Conservation (phyloP, 2,797 vertebrate species). For the Syndactyla subalaris region DNA sequence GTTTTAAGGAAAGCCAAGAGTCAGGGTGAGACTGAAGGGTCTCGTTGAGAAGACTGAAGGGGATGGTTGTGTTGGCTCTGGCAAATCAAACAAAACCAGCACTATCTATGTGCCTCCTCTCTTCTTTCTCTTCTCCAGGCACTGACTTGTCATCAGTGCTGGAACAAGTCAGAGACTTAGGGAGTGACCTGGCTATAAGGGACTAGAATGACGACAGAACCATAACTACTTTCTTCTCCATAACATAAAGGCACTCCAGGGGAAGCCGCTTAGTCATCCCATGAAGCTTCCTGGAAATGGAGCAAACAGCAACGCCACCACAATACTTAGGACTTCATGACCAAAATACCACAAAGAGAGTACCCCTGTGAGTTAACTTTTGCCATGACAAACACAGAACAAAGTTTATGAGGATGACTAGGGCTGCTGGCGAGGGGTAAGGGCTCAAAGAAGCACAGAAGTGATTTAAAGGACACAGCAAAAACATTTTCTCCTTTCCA, state of each 20-base stretch:
- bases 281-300: neutral
- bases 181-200: neutral
- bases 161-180: neutral
- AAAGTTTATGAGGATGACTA: neutral
- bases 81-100: neutral
- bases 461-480: neutral
- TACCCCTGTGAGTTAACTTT: neutral
- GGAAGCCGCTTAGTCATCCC: slow-evolving; percentile 8
- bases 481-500: neutral
- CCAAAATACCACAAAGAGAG: neutral
- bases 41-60: neutral
- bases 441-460: neutral
- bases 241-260: neutral
- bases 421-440: neutral
- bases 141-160: neutral
- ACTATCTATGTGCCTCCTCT: neutral
- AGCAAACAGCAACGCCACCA: neutral
- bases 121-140: neutral
- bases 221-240: neutral
- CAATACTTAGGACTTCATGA: neutral
- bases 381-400: neutral
- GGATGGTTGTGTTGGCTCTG: neutral
- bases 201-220: neutral
- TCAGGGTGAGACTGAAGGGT: neutral
- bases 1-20: neutral